Evolutionary conservation across 2,888 invertebrate genomes (phyloP).

Genomic region (Polia nebulosa): DNA sequence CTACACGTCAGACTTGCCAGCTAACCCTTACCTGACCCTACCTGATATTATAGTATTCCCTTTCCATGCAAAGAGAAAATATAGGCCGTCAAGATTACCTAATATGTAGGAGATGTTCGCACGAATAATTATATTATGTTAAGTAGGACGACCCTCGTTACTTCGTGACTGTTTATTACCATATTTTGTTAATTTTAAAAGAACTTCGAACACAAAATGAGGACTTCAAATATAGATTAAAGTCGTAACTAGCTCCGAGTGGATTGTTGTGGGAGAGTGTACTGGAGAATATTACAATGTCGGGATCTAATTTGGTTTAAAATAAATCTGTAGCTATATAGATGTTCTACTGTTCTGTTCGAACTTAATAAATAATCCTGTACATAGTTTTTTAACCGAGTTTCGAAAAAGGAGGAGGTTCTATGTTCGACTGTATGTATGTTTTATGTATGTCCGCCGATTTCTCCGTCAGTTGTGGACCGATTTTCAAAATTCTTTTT

Average conservation of each 20-base stretch:
- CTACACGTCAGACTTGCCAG: conserved; percentile 13
- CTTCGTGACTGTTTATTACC: conserved; percentile 47
- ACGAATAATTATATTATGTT: conserved; percentile 60
- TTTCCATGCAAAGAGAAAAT: conserved; percentile 42
- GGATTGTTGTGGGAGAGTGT: conserved; percentile 16
- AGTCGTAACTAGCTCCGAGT: conserved; percentile 22
- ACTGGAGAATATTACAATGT: conserved; percentile 5
- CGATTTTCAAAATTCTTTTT: too few species aligned
- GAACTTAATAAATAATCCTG: conserved; percentile 5
- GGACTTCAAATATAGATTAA: conserved; percentile 40
- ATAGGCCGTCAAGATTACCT: conserved; percentile 43
- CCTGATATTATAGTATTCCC: conserved; percentile 51
- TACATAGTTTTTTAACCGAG: background rate
- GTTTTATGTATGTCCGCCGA: too few species aligned
- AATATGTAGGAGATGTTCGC: conserved; percentile 41
- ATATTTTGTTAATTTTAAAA: conserved; percentile 61
- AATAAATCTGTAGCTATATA: conserved; percentile 17
- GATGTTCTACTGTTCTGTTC: conserved; percentile 7
- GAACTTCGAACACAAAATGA: conserved; percentile 48
- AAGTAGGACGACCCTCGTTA: conserved; percentile 60
- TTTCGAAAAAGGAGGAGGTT: too few species aligned
- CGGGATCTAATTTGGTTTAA: conserved; percentile 19
- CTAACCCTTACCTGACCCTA: conserved; percentile 28
- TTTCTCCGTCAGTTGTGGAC: too few species aligned
- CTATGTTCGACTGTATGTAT: too few species aligned